Base-by-base conservation (phyloP, 2,113 vertebrate genomes). In the Lucifuga dentata region DNA sequence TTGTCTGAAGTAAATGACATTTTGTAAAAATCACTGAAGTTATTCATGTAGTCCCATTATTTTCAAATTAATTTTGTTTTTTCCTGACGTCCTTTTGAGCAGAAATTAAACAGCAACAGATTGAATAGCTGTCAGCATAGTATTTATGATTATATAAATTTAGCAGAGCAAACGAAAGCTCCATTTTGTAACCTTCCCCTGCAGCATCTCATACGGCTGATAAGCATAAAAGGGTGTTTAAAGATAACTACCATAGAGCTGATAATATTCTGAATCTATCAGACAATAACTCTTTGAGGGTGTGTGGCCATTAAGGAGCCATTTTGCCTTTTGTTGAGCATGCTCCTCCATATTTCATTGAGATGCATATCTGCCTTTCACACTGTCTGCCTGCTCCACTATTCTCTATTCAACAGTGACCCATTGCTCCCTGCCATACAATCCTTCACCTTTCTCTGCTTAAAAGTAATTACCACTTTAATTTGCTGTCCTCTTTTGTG, bases 401-500 rank as follows among this genome's bases (percentile, higher is more conserved):
- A 73, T 80, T 89, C 89, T 90, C 87, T 72, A 88, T 87, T 89
- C 89, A 91, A 79, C 81, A 81, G 76, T 89, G 90, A 89, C 90
- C 90, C 86, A 78, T 76, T 86, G 90, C 89, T 84, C 89, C 78
- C 87, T 84, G 87, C 87, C 81, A 86, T 83, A 88, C 87, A 89
- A 88, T 91, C 89, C 88, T 76, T 90, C 90, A 89, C 90, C 89
- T 90, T 89, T 88, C 89, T 74, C 76, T 75, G 86, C 84, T 90
- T 91, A 89, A 88, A 90, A 89, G 89, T 91, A 91, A 91, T 91
- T 91, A 91, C 90, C 90, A 89, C 90, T 90, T 91, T 91, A 88
- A 91, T 91, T 91, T 90, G 86, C 89, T 88, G 86, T 87, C 82
- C 60, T 85, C 90, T 86, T 88, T 89, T 89, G 87, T 90, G 89